phyloP scores from a whole-genome alignment of 1,140 invertebrate genomes.

The Drosophila burlai region DNA sequence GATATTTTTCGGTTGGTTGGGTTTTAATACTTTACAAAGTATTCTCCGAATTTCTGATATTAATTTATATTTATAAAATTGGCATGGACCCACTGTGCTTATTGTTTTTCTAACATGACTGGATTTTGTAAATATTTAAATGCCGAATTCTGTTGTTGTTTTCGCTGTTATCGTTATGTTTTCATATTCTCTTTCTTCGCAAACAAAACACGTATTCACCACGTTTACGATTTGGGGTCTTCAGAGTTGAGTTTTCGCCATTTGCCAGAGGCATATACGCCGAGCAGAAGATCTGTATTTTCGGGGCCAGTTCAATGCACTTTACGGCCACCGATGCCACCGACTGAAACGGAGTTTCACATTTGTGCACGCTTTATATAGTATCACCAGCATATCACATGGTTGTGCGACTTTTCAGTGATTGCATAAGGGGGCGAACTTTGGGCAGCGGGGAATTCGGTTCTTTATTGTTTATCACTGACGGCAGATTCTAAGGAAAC shows the following conservation, averaged over 20 bases:
- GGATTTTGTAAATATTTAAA: slow-evolving; percentile 31
- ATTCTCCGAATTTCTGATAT: not conserved
- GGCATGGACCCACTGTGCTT: slow-evolving; percentile 2
- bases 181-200: slow-evolving; percentile 34
- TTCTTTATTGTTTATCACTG: slow-evolving; percentile 35
- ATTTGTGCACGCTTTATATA: slow-evolving; percentile 23
- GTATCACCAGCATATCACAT: slow-evolving; percentile 12
- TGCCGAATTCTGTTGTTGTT: slow-evolving; percentile 23
- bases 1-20: not conserved
- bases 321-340: not conserved
- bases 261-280: not conserved
- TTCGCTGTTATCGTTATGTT: slow-evolving; percentile 20
- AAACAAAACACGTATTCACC: slow-evolving; percentile 61
- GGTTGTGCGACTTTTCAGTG: not conserved
- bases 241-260: slow-evolving; percentile 19
- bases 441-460: slow-evolving; percentile 8
- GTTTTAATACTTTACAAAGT: too few species aligned
- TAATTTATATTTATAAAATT: not conserved
- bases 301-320: slow-evolving; percentile 56
- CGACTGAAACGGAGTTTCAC: slow-evolving; percentile 25
- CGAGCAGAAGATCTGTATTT: slow-evolving; percentile 28
- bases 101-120: slow-evolving; percentile 12
- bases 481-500: slow-evolving; percentile 48
- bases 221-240: slow-evolving; percentile 23
- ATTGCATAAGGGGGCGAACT: slow-evolving; percentile 30